These are phyloP conservation scores for Paramormyrops hopkinsi DNA, from an alignment of 2,797 vertebrate genomes.

Conservation along the genomic window DNA sequence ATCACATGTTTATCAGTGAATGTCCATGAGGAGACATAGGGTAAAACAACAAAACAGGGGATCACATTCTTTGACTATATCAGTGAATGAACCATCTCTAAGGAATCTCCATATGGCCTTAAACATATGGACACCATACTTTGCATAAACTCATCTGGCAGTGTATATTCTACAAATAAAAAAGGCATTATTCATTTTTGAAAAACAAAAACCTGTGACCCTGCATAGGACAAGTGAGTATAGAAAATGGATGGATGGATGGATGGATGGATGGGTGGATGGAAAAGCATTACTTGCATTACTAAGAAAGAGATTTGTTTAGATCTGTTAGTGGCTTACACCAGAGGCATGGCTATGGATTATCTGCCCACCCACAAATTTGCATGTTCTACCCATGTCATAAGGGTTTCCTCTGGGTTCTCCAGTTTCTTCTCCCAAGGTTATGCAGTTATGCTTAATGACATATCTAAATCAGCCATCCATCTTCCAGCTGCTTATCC, in stretches of 20 bases:
- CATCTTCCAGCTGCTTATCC: neutral
- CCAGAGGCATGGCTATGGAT: neutral
- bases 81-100: neutral
- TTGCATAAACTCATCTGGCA: neutral
- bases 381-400: neutral
- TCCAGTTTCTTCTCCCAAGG: neutral
- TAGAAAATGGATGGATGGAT: neutral
- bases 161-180: neutral
- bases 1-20: neutral
- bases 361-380: neutral
- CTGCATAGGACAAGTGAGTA: neutral
- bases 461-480: neutral
- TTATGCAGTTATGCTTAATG: neutral
- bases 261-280: neutral
- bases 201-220: neutral
- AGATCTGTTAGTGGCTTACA: neutral
- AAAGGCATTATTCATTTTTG: neutral
- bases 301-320: neutral
- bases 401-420: neutral
- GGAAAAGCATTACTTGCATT: neutral
- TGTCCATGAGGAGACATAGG: neutral
- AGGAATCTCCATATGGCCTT: constrained; percentile 10
- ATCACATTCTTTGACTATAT: neutral
- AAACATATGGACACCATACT: neutral
- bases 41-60: neutral